A percentile compares a stretch with the other conserved stretches of the same genome.
phyloP scores from a whole-genome alignment of 2,113 vertebrate genomes.

The Petrocephalus microphthalmus region DNA sequence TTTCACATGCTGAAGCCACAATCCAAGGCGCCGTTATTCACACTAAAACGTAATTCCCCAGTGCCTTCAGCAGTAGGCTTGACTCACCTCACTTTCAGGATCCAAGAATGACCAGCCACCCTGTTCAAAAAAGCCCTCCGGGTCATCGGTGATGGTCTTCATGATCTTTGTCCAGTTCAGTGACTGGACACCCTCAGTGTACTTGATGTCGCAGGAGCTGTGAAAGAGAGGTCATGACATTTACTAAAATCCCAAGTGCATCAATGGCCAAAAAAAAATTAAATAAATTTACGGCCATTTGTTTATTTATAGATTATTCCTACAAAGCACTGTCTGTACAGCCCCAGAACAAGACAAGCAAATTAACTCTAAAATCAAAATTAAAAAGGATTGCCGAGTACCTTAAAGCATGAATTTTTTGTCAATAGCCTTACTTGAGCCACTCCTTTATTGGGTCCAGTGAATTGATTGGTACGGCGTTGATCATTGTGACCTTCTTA shows the following conservation, averaged over 20 bases:
- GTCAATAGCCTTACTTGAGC: slow-evolving; percentile 71
- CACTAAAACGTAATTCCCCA: neutral
- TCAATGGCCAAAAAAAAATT: neutral
- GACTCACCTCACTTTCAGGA: slow-evolving; percentile 78
- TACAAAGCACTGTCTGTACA: neutral
- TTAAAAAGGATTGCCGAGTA: neutral
- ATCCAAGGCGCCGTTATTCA: neutral
- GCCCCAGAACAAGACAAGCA: neutral
- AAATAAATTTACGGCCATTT: neutral
- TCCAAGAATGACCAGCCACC: slow-evolving; percentile 92
- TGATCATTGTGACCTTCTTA: slow-evolving; percentile 96
- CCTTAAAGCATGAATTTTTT: neutral
- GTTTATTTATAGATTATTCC: neutral
- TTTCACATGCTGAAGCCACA: neutral
- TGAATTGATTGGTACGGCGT: slow-evolving; percentile 88
- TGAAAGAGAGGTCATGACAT: neutral
- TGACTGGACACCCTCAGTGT: slow-evolving; percentile 90
- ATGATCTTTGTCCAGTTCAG: slow-evolving; percentile 98
- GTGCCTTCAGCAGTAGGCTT: neutral
- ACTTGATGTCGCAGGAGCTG: slow-evolving; percentile 91
- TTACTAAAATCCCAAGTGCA: neutral
- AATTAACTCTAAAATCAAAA: neutral
- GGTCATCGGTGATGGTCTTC: slow-evolving; percentile 93
- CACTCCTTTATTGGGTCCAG: slow-evolving; percentile 94
- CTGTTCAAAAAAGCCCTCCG: slow-evolving; percentile 91